phyloP scores from a whole-genome alignment of 2,113 vertebrate species.

The Rhinichthys klamathensis region DNA sequence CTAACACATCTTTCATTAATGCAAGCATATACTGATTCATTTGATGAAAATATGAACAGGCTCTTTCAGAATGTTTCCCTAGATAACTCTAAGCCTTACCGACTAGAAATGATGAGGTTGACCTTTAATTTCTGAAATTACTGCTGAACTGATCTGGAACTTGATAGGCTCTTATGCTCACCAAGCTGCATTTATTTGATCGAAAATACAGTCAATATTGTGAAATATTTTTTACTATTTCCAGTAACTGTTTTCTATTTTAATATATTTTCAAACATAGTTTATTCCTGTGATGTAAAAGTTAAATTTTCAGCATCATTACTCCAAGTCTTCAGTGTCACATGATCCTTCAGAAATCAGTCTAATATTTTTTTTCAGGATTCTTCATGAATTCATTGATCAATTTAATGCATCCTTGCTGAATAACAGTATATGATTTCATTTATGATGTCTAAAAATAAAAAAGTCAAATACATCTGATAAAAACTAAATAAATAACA shows the following conservation, averaged over 20 bases:
- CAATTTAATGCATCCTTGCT: background rate
- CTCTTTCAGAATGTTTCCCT: background rate
- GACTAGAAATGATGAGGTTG: background rate
- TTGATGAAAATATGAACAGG: background rate
- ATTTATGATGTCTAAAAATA: no score
- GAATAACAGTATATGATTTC: no score
- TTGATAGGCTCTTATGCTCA: background rate
- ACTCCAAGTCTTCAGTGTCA: no score
- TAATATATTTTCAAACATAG: background rate
- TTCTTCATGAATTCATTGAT: background rate
- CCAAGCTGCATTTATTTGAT: background rate
- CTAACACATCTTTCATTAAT: background rate
- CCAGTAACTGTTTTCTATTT: background rate
- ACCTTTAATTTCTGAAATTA: background rate
- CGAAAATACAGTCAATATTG: no score
- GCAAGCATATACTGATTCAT: background rate
- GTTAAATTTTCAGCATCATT: no score
- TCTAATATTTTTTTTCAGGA: no score
- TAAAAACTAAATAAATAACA: no score
- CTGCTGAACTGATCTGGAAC: background rate
- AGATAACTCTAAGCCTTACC: background rate
- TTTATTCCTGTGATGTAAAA: no score
- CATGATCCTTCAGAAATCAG: no score
- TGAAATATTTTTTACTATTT: background rate
- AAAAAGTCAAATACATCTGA: no score